Evolutionary conservation across 2,888 invertebrate genomes (phyloP).

Genomic region (Neuroscelio doddi): DNA sequence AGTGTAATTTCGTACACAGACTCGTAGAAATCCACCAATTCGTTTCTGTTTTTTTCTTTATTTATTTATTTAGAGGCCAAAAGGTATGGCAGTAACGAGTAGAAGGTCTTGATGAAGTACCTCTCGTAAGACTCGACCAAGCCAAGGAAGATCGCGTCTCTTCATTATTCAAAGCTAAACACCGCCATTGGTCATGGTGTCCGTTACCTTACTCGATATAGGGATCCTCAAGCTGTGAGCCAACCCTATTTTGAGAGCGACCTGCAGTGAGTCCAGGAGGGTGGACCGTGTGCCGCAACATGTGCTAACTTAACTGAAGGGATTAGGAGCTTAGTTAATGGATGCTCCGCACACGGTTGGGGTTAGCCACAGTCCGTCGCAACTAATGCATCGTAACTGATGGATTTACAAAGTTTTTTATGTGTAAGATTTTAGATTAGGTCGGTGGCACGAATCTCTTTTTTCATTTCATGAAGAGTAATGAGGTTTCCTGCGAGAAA

Average conservation of each 20-base stretch:
- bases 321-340: conserved; percentile 71
- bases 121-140: conserved; percentile 35
- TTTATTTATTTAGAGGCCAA: conserved; percentile 26
- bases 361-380: conserved; percentile 19
- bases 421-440: conserved; percentile 32
- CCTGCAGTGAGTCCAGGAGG: conserved; percentile 40
- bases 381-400: conserved; percentile 50
- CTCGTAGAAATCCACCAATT: conserved; percentile 3
- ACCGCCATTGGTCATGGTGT: conserved; percentile 62
- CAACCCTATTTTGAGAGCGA: conserved; percentile 35
- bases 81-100: conserved; percentile 24
- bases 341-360: conserved; percentile 55
- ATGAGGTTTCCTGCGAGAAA: neutral
- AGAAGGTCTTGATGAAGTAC: conserved; percentile 26
- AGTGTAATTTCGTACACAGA: conserved; percentile 18
- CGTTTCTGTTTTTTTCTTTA: conserved; percentile 12
- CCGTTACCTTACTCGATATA: conserved; percentile 39
- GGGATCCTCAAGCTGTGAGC: conserved; percentile 42
- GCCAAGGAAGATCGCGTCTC: conserved; percentile 49
- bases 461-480: too few relatives aligned
- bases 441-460: conserved; percentile 1
- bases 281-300: conserved; percentile 63
- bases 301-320: conserved; percentile 70
- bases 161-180: conserved; percentile 65
- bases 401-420: conserved; percentile 64